phyloP scores from a whole-genome alignment of 2,113 vertebrate species.

The Mastomys natalensis region DNA sequence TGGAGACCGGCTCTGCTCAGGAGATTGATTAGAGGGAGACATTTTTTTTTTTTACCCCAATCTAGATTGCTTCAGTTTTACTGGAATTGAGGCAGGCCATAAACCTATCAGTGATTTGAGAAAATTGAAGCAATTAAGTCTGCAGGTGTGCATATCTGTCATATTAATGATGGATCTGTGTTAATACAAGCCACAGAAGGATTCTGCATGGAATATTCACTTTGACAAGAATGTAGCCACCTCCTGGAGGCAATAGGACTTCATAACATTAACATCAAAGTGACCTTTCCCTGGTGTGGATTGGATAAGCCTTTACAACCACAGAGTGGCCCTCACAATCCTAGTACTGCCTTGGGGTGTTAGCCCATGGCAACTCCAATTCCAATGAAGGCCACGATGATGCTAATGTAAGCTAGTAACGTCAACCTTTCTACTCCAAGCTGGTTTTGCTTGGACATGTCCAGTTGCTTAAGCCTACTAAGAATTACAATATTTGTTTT shows the following conservation, averaged over 20 bases:
- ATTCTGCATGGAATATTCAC: neutral
- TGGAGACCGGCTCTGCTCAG: slow-evolving; percentile 63
- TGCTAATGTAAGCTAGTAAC: neutral
- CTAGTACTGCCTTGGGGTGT: neutral
- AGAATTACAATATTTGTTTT: slow-evolving; percentile 25
- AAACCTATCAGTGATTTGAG: slow-evolving; percentile 82
- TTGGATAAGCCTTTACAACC: neutral
- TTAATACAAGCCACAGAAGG: slow-evolving; percentile 79
- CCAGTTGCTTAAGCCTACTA: slow-evolving; percentile 17
- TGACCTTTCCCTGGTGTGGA: neutral
- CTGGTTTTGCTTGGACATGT: neutral
- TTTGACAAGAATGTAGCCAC: neutral
- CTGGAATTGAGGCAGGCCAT: slow-evolving; percentile 83
- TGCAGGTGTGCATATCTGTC: slow-evolving; percentile 87
- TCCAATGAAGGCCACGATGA: neutral
- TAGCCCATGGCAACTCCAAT: too few species aligned
- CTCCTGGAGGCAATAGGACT: neutral
- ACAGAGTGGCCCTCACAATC: accelerated
- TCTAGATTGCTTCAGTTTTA: slow-evolving; percentile 86
- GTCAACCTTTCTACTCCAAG: neutral
- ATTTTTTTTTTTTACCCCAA: slow-evolving; percentile 79
- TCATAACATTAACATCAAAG: neutral
- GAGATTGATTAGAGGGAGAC: slow-evolving; percentile 81
- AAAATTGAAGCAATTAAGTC: slow-evolving; percentile 87
- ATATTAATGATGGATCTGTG: slow-evolving; percentile 85